These are phyloP conservation scores for Bhutanitis thaidina DNA, from an alignment of 2,888 invertebrate genomes.

Conservation along the genomic window DNA sequence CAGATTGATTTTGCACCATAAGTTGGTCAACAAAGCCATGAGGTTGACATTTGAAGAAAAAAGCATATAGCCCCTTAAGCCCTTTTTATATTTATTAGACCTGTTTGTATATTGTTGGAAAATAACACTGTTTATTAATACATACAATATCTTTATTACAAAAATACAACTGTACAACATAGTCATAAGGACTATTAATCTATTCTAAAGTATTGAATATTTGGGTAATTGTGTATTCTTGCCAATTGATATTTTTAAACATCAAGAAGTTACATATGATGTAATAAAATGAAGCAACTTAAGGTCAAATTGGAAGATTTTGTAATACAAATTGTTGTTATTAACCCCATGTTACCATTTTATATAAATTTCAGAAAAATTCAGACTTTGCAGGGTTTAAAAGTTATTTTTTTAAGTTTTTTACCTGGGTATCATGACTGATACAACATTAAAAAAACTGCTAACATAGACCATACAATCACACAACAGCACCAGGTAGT, in stretches of 20 bases:
- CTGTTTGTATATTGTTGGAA: background rate
- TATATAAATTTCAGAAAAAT: background rate
- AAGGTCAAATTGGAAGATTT: background rate
- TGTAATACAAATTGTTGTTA: too few relatives aligned
- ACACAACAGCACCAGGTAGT: slow-evolving; percentile 8
- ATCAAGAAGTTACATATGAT: background rate
- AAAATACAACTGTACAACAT: slow-evolving; percentile 38
- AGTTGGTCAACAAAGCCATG: too few relatives aligned
- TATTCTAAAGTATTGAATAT: background rate
- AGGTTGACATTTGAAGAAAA: too few relatives aligned
- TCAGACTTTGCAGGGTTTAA: too few relatives aligned
- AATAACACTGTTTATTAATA: slow-evolving; percentile 14
- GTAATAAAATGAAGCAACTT: background rate
- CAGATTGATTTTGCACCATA: too few relatives aligned
- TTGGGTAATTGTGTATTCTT: background rate
- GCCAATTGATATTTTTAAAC: background rate
- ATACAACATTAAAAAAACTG: background rate
- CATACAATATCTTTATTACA: slow-evolving; percentile 29
- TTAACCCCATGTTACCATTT: background rate
- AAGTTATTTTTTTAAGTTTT: background rate
- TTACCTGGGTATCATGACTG: background rate
- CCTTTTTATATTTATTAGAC: too few relatives aligned
- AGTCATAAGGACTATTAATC: slow-evolving; percentile 18
- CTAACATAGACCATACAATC: background rate
- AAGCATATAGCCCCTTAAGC: too few relatives aligned